Conservation (phyloP, 1,140 invertebrate genomes). For the Tetranychus urticae region DNA sequence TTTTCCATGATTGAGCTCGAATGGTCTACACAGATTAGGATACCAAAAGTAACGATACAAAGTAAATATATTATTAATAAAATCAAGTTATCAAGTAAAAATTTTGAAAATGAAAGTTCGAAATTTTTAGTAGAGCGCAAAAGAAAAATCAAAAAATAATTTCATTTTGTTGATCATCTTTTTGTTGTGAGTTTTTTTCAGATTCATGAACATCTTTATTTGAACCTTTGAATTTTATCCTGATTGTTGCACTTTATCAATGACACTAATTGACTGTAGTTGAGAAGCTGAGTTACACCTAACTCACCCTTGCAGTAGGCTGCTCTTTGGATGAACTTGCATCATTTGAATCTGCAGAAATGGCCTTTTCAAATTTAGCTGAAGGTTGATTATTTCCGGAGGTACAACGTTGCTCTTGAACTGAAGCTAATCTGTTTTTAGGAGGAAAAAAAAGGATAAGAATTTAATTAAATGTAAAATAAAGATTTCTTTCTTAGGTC, state of each 20-base stretch:
- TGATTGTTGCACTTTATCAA: too few relatives aligned
- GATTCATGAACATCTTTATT: background rate
- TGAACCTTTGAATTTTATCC: background rate
- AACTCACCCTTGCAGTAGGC: background rate
- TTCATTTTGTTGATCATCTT: background rate
- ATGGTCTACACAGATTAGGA: background rate
- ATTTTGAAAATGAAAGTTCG: too few relatives aligned
- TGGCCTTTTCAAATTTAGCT: slow-evolving; percentile 16
- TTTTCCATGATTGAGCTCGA: slow-evolving; percentile 37
- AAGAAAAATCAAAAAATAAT: background rate
- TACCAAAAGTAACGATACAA: too few relatives aligned
- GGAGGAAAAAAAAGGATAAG: too few relatives aligned
- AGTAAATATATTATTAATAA: background rate
- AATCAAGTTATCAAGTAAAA: background rate
- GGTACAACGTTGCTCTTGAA: slow-evolving; percentile 58
- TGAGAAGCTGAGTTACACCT: background rate
- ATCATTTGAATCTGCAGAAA: slow-evolving; percentile 10
- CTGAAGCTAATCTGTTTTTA: slow-evolving; percentile 52
- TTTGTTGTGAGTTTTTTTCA: too few relatives aligned
- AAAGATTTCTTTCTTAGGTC: too few relatives aligned
- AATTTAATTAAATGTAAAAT: too few relatives aligned
- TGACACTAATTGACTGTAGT: too few relatives aligned
- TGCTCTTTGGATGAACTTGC: background rate
- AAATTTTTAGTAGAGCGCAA: too few relatives aligned
- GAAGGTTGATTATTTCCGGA: slow-evolving; percentile 13